These are phyloP conservation scores for Amphiprion clarkii DNA, from an alignment of 2,797 vertebrate species.

Conservation along the genomic window DNA sequence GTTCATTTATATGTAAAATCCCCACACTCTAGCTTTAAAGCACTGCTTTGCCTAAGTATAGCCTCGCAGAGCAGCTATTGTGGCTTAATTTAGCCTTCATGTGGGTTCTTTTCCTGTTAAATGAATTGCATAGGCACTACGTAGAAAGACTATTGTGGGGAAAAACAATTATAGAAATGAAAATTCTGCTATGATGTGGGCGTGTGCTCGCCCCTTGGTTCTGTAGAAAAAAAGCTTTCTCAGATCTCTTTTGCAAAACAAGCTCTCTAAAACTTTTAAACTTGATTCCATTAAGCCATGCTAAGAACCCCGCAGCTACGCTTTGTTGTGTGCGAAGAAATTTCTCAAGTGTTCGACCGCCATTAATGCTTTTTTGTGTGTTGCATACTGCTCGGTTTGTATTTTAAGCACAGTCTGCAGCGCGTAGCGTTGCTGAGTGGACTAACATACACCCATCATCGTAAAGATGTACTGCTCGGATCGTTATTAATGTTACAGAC, in stretches of 20 bases:
- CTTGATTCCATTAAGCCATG: conserved; percentile 3
- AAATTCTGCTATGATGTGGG: background rate
- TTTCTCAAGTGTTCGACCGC: conserved; percentile 15
- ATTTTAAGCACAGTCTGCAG: background rate
- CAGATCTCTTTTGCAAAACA: conserved; percentile 11
- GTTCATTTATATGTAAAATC: too few relatives aligned
- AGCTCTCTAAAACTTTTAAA: conserved; percentile 8
- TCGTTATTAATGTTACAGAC: conserved; percentile 58
- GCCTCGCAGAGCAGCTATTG: background rate
- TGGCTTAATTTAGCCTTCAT: background rate
- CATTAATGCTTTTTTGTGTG: background rate
- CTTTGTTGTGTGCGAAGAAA: background rate
- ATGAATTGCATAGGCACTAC: conserved; percentile 10
- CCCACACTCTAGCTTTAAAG: too few relatives aligned
- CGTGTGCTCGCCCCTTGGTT: background rate
- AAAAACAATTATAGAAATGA: conserved; percentile 16
- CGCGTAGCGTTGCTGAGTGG: conserved; percentile 5
- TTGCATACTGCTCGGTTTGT: background rate
- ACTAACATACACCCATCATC: background rate
- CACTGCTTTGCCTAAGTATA: background rate
- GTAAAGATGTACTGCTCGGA: conserved; percentile 25
- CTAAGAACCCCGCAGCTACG: background rate
- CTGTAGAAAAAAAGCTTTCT: background rate
- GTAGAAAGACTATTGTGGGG: conserved; percentile 2
- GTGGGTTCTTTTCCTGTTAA: conserved; percentile 18